phyloP scores from a whole-genome alignment of 2,888 invertebrate species.

The Pyrrhia umbra region DNA sequence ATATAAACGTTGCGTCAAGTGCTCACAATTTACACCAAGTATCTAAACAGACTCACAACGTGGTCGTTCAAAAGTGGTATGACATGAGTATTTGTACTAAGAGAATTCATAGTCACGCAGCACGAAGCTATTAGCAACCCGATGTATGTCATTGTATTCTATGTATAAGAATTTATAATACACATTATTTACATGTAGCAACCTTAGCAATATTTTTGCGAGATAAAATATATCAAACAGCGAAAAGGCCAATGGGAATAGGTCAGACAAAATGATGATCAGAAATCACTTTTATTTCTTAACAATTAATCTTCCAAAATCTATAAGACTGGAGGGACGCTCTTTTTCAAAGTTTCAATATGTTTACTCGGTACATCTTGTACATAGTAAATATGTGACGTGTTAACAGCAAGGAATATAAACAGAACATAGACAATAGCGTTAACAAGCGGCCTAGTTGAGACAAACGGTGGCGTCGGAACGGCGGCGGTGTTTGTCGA shows the following conservation, averaged over 20 bases:
- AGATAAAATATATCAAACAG: too few species aligned
- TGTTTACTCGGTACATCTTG: background rate
- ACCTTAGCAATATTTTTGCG: too few species aligned
- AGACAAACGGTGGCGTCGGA: slow-evolving; percentile 81
- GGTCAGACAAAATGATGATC: too few species aligned
- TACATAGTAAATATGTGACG: slow-evolving; percentile 45
- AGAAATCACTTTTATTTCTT: too few species aligned
- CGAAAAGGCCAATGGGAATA: too few species aligned
- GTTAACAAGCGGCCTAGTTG: slow-evolving; percentile 87
- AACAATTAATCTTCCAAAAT: too few species aligned
- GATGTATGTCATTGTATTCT: slow-evolving; percentile 25
- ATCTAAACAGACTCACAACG: slow-evolving; percentile 42
- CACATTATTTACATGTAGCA: background rate
- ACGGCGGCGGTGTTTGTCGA: slow-evolving; percentile 75
- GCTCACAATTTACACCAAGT: slow-evolving; percentile 51
- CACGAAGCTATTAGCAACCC: slow-evolving; percentile 43
- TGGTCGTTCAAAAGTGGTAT: slow-evolving; percentile 49
- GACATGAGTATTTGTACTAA: slow-evolving; percentile 54
- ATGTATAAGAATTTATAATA: slow-evolving; percentile 14
- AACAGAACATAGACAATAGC: slow-evolving; percentile 81
- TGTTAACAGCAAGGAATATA: slow-evolving; percentile 66
- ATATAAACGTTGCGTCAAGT: slow-evolving; percentile 34
- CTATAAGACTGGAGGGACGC: background rate
- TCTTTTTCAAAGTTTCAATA: background rate
- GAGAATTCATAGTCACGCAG: slow-evolving; percentile 60